phyloP scores from a whole-genome alignment of 2,113 vertebrate species.

The Cromileptes altivelis region DNA sequence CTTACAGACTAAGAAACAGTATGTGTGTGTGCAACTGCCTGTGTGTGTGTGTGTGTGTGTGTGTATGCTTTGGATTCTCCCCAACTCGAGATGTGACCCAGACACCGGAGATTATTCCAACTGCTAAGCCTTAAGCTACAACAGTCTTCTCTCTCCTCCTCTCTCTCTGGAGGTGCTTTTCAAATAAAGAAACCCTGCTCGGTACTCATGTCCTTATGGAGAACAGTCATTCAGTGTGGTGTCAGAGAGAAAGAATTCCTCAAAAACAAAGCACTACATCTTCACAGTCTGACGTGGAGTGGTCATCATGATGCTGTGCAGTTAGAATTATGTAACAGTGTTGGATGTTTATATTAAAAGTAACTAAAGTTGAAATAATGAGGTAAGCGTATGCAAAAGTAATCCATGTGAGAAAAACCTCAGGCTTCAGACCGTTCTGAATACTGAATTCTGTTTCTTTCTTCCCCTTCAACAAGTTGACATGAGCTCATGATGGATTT shows the following conservation, averaged over 20 bases:
- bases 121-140: slow-evolving; percentile 34
- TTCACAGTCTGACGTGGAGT: neutral
- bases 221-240: neutral
- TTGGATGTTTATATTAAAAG: no score
- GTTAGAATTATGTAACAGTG: neutral
- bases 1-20: slow-evolving; percentile 19
- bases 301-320: neutral
- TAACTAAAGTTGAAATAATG: no score
- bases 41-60: slow-evolving; percentile 18
- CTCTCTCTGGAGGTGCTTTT: slow-evolving; percentile 14
- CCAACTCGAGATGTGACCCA: slow-evolving; percentile 19
- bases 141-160: slow-evolving; percentile 19
- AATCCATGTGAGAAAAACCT: no score
- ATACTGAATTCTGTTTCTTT: no score
- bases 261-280: neutral
- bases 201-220: slow-evolving; percentile 4
- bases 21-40: neutral
- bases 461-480: no score
- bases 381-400: no score
- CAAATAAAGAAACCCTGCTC: neutral
- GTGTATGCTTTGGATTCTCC: slow-evolving; percentile 8
- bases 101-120: slow-evolving; percentile 40
- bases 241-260: neutral
- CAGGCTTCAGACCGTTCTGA: no score
- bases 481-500: no score